These are phyloP conservation scores for Aphyosemion australe DNA, from an alignment of 2,113 vertebrate genomes.

Conservation along the genomic window DNA sequence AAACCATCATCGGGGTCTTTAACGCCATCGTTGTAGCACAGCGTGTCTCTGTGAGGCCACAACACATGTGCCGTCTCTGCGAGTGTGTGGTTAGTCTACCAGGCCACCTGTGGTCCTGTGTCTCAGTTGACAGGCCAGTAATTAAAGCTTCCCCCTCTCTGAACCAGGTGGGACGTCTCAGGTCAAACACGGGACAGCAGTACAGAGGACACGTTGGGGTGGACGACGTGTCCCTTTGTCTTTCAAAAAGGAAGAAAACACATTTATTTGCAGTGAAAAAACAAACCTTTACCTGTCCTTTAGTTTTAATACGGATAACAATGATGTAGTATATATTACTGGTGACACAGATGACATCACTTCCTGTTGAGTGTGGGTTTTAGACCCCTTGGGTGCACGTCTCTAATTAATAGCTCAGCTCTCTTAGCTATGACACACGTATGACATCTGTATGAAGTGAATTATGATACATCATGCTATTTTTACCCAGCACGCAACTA, in stretches of 20 bases:
- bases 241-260: slow-evolving; percentile 7
- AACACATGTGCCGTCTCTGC: slow-evolving; percentile 29
- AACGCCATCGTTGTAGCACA: not conserved
- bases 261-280: too few species aligned
- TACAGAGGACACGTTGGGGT: slow-evolving; percentile 39
- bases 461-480: not conserved
- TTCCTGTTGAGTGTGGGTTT: slow-evolving; percentile 46
- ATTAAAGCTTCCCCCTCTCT: slow-evolving; percentile 5
- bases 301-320: slow-evolving; percentile 10
- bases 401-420: slow-evolving; percentile 52
- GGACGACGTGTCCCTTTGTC: slow-evolving; percentile 4
- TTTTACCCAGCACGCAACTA: not conserved
- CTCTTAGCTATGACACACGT: slow-evolving; percentile 48
- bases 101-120: slow-evolving; percentile 65
- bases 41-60: slow-evolving; percentile 7
- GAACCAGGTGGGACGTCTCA: slow-evolving; percentile 51
- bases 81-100: slow-evolving; percentile 14
- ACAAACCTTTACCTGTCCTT: too few species aligned
- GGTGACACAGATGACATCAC: slow-evolving; percentile 51
- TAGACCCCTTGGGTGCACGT: slow-evolving; percentile 27
- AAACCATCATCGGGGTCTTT: not conserved
- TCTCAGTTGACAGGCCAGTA: slow-evolving; percentile 61
- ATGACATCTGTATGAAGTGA: slow-evolving; percentile 40
- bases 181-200: slow-evolving; percentile 3
- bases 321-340: slow-evolving; percentile 34